These are phyloP conservation scores for Hippolais icterina DNA, from an alignment of 2,113 vertebrate genomes.

Conservation along the genomic window DNA sequence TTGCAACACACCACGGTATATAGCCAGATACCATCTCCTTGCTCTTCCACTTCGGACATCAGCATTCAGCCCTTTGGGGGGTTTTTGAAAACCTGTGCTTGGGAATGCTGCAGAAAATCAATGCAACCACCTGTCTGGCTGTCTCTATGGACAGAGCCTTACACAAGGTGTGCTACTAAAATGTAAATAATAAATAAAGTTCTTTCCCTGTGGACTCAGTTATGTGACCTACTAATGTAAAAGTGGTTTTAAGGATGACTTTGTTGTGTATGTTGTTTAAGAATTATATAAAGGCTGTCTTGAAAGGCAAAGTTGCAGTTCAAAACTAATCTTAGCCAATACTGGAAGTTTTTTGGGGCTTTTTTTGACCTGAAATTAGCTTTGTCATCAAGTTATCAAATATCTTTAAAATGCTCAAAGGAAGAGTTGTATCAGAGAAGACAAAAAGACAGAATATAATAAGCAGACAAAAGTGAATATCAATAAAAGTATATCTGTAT, in stretches of 20 bases:
- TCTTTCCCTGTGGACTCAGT: not conserved
- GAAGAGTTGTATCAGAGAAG: not conserved
- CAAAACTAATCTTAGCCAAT: not conserved
- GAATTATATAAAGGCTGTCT: not conserved
- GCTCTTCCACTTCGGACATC: not conserved
- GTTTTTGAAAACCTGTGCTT: not conserved
- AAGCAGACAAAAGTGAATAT: not conserved
- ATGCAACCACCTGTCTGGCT: not conserved
- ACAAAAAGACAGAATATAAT: not conserved
- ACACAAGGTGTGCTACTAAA: not conserved
- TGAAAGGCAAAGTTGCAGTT: not conserved
- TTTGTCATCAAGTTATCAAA: not conserved
- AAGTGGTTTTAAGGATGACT: not conserved
- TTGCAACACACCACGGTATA: not conserved
- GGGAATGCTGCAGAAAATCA: not conserved
- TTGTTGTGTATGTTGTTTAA: not conserved
- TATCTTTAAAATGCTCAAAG: not conserved
- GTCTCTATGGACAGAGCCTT: not conserved
- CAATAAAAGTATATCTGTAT: not conserved
- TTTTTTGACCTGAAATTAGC: not conserved
- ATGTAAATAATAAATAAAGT: slow-evolving; percentile 9
- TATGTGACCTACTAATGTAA: not conserved
- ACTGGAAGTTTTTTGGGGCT: not conserved
- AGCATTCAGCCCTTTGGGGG: not conserved
- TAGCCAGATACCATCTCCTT: not conserved